These are phyloP conservation scores for human (Homo sapiens) DNA, from an alignment of 2,113 vertebrate genomes.

Conservation along the genomic window GRCh38 chr18:76390501-76391000, in stretches of 20 bases:
- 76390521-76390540: background rate
- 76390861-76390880: accelerated
- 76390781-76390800: accelerated
- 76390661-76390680: background rate
- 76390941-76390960: too few relatives aligned
- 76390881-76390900: background rate
- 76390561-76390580: background rate
- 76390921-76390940: accelerated
- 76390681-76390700: background rate
- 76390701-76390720: too few relatives aligned
- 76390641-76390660: background rate
- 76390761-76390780: accelerated
- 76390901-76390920: background rate
- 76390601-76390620: background rate
- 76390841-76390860: background rate
- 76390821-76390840: background rate
- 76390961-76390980: background rate
- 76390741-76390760: background rate
- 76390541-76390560: background rate
- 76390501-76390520: background rate
- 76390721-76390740: background rate
- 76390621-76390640: background rate
- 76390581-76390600: background rate
- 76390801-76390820: background rate
- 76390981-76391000: accelerated